Evolutionary conservation across 2,113 vertebrate species (phyloP), one percentile per base, ranked within the genome.

Genomic region (Carettochelys insculpta): DNA sequence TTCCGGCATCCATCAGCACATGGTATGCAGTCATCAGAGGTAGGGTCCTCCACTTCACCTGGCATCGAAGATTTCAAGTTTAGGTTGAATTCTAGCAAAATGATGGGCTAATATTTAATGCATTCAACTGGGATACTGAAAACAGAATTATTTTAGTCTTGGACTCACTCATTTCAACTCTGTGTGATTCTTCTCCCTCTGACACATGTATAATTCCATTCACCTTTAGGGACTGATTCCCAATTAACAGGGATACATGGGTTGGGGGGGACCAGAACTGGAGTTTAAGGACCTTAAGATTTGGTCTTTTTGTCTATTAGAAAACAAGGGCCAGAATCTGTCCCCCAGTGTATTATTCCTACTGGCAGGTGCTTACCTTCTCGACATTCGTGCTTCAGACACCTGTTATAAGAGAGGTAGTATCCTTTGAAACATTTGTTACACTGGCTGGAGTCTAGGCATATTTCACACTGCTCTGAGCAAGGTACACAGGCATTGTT

Each of bases 1-100:
- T 96, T 97, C 89, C 97, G 95, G 82, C 99, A 99, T 82, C 99
- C 99, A 14, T 98, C 98, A 86, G 98, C 98, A 96, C 99, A 99
- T 41, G 96, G 91, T 68, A 98, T 16, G 29, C 99, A 99, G 31
- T 96, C 97, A 71, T 97, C 98, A 22, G 96, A 93, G 54, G 98
- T 96, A 71, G 92, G 91, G 58, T 98, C 97, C 86, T 97, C 96
- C 68, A 97, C 95, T 95, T 98, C 96, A 96, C 97, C 99, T 99
- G 88, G 84, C 56, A 96, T 54, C 48, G 29, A 50, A 89, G 91
- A 86, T 51, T 38, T 80, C 4, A 27, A 25, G 0, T 83, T 86
- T 86, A 56, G 25, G 8, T 52, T 94, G 94, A 94, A 87, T 92
- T 87, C 17, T 83, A 54, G 13, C 3, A 43, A 89, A 82, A 86